phyloP scores from a whole-genome alignment of 1,140 invertebrate genomes.

The Wasmannia auropunctata region DNA sequence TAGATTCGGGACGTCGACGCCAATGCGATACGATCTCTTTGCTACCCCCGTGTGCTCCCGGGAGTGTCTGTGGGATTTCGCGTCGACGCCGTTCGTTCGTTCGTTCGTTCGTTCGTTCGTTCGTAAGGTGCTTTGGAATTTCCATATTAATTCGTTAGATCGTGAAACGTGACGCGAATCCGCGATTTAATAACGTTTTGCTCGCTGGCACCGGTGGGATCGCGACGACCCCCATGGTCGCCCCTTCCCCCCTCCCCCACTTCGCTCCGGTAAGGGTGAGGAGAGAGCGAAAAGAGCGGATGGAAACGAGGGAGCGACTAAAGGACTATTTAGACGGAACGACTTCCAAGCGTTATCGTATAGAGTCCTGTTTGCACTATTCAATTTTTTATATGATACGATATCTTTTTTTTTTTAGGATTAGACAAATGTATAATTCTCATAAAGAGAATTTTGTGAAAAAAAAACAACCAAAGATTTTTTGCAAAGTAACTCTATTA shows the following conservation, averaged over 20 bases:
- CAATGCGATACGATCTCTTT: constrained; percentile 66
- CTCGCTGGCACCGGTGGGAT: constrained; percentile 31
- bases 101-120: constrained; percentile 68
- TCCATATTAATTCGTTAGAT: constrained; percentile 81
- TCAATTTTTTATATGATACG: neutral
- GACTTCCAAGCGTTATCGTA: neutral
- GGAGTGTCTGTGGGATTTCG: constrained; percentile 68
- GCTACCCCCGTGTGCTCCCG: constrained; percentile 37
- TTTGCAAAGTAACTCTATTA: neutral
- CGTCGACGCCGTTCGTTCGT: constrained; percentile 63
- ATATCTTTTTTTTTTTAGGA: too few relatives aligned
- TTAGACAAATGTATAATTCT: neutral
- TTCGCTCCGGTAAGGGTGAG: neutral
- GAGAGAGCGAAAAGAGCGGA: neutral
- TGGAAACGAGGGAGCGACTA: neutral
- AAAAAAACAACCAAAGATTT: neutral
- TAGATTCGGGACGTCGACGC: constrained; percentile 59
- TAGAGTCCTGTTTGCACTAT: neutral
- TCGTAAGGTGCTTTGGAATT: constrained; percentile 77
- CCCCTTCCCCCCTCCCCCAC: too few relatives aligned
- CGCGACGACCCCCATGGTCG: constrained; percentile 8
- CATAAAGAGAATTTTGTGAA: neutral
- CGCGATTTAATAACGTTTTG: constrained; percentile 76
- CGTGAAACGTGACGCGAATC: constrained; percentile 76
- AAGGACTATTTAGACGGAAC: constrained; percentile 30